Conservation (phyloP, 2,797 vertebrate genomes). For the Loriculus beryllinus region DNA sequence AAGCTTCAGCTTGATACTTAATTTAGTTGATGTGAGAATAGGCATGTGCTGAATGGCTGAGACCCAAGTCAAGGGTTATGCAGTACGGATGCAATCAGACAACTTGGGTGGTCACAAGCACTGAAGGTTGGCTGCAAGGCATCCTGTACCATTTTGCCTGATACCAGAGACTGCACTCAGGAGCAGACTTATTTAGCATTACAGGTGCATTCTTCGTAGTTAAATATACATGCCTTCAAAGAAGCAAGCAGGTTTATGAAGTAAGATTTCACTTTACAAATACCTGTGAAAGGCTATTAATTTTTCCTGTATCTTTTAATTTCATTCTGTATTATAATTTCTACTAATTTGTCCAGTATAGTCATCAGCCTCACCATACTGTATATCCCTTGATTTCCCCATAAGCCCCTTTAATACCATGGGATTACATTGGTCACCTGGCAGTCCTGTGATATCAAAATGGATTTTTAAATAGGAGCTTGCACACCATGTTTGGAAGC, state of each 20-base stretch:
- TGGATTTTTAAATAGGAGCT: not conserved
- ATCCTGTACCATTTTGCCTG: not conserved
- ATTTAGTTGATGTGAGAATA: not conserved
- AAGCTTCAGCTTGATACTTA: not conserved
- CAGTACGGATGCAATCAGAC: not conserved
- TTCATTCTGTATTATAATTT: not conserved
- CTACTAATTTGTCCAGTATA: not conserved
- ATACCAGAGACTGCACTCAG: not conserved
- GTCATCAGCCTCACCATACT: not conserved
- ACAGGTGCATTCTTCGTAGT: not conserved
- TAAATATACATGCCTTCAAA: not conserved
- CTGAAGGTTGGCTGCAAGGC: not conserved
- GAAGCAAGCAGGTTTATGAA: not conserved
- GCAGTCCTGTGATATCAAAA: not conserved
- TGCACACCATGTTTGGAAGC: not conserved
- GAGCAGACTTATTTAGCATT: not conserved
- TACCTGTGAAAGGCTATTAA: not conserved
- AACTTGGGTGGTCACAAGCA: not conserved
- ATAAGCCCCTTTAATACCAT: not conserved
- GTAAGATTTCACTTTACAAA: not conserved
- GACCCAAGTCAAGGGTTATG: not conserved
- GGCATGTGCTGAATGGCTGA: not conserved
- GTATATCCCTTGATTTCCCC: not conserved
- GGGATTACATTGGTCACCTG: not conserved
- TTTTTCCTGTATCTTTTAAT: not conserved